Evolutionary conservation across 2,113 vertebrate species (phyloP), one percentile per base, ranked within the genome.

Genomic region (Pachycephala philippinensis): DNA sequence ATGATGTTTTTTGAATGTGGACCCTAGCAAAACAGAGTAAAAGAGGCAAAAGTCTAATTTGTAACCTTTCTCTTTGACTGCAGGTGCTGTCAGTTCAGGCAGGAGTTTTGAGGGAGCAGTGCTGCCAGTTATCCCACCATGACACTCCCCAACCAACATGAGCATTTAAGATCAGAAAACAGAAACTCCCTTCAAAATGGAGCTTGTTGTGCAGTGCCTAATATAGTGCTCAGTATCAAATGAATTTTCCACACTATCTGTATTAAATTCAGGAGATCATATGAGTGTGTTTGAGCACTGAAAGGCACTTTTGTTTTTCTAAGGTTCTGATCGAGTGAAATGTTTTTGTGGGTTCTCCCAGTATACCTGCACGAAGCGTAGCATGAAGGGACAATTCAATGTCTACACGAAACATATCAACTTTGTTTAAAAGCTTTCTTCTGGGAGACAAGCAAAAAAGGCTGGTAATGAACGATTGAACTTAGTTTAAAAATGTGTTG

Each of bases 121-220:
- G 44, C 64, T 71, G 44, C 22, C 27, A n/a, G 63, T 63, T 84
- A 0, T 44, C 61, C 31, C n/a, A 21, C 44, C 9, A 1, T 7
- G 11, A n/a, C 1, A 3, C 11, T 60, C 37, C 16, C 3, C 3
- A 2, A 9, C 19, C 65, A 50, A 4, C 1, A 0, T 23, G 28
- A 74, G 9, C 9, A 6, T 66, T 33, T 35, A 33, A 65, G 20
- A 39, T 49, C 52, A 68, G 61, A 56, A 68, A 68, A 40, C 44
- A 84, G 17, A 77, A 47, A 24, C 24, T 70, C 20, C 31, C 23
- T 63, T 44, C 47, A 63, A 47, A 63, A 31, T 60, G 44, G 69
- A 44, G 35, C 24, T 63, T 27, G 4, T 53, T 45, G 6, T 74
- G 28, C 54, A 40, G 40, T 33, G 40, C 19, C 45, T 44, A 37